phyloP scores from a whole-genome alignment of 2,113 vertebrate species.

The Halcyon senegalensis region DNA sequence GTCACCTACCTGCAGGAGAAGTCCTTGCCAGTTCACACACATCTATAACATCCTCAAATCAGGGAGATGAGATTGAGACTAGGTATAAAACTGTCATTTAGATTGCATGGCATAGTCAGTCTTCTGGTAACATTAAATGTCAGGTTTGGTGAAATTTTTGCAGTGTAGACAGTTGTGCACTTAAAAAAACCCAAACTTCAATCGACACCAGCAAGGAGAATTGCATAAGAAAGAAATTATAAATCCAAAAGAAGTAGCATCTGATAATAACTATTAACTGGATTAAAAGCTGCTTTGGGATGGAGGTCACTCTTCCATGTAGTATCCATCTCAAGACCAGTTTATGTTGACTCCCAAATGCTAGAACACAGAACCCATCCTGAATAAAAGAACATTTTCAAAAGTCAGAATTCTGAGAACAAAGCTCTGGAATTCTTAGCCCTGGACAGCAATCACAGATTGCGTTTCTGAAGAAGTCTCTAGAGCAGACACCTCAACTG shows the following conservation, averaged over 20 bases:
- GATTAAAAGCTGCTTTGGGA: not conserved
- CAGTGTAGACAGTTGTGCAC: not conserved
- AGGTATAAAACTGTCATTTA: rapidly evolving
- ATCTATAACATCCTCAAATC: not conserved
- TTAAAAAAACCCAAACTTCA: not conserved
- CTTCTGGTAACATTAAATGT: not conserved
- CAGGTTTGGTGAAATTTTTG: not conserved
- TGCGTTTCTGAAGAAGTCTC: not conserved
- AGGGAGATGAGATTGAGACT: not conserved
- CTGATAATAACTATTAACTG: not conserved
- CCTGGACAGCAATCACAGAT: not conserved
- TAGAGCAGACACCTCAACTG: rapidly evolving
- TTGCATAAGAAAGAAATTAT: not conserved
- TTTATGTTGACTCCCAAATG: not conserved
- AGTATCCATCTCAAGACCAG: not conserved
- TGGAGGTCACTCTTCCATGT: not conserved
- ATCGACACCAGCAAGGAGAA: not conserved
- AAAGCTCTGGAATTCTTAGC: not conserved
- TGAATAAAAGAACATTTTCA: not conserved
- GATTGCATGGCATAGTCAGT: not conserved
- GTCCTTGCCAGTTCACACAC: not conserved
- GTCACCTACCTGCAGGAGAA: not conserved
- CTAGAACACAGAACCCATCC: not conserved
- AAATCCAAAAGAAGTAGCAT: not conserved
- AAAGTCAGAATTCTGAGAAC: not conserved